Evolutionary conservation across 1,140 invertebrate genomes (phyloP), one percentile per base, ranked within the genome.

Genomic region (Sycobia sp.): DNA sequence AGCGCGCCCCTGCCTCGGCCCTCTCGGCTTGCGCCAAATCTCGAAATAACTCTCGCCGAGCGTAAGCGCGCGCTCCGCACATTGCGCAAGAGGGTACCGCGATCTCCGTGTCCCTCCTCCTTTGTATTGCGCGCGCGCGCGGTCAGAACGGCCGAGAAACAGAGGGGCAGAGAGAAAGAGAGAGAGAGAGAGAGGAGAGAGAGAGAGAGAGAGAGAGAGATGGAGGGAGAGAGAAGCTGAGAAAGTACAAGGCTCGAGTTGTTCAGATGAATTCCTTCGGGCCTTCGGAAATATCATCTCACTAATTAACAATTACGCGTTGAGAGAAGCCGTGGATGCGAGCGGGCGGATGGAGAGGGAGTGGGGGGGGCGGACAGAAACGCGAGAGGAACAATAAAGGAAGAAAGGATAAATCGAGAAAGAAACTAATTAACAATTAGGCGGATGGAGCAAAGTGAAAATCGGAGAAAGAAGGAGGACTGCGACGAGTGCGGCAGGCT

Each of bases 281-380:
- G 55, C 62, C 47, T 65, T 65, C 55, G 62, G 62, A 65, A 65
- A 65, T 65, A 65, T 65, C 62, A 65, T 65, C 62, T 53, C 62
- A 29, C 62, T 65, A 65, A 65, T 65, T 65, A 65, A 65, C 62
- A 65, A 65, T 65, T 65, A 59, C 49, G 51, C 44, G 27, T n/a
- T n/a, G n/a, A n/a, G n/a, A n/a, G n/a, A n/a, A n/a, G n/a, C n/a
- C n/a, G n/a, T n/a, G n/a, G n/a, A n/a, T n/a, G 62, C 11, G 29
- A 25, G 27, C 34, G 34, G 38, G 1, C 3, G 39, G 16, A 29
- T 13, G 36, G 9, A 38, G 14, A 29, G 34, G 34, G 32, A 32
- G 14, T 5, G 20, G 34, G 10, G 36, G 32, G 25, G 38, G 51
- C 14, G 38, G 27, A 55, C 16, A 13, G 32, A 43, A 32, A 50